These are phyloP conservation scores for Philhelius pedissequus DNA, from an alignment of 2,888 invertebrate species.

Conservation along the genomic window DNA sequence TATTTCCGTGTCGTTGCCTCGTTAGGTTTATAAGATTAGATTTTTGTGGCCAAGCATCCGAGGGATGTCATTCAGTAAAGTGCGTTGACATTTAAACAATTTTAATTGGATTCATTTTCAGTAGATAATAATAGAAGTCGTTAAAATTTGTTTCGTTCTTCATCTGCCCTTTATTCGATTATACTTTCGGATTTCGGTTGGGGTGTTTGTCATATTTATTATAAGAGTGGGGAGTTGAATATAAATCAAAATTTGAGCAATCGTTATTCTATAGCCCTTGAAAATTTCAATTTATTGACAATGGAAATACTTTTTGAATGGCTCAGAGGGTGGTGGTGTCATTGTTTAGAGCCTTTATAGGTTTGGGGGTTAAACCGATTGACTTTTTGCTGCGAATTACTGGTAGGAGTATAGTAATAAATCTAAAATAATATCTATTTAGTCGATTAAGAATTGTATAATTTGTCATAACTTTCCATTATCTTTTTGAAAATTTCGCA, in stretches of 20 bases:
- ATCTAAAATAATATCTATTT: conserved; percentile 45
- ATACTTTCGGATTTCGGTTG: not conserved
- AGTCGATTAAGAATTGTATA: conserved; percentile 29
- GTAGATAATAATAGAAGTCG: conserved; percentile 44
- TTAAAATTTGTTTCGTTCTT: conserved; percentile 43
- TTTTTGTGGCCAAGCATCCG: conserved; percentile 20
- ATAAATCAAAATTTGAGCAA: conserved; percentile 55
- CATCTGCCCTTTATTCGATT: conserved; percentile 4
- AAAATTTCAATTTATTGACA: conserved; percentile 36
- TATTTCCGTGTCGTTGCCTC: conserved; percentile 9
- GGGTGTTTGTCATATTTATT: not conserved
- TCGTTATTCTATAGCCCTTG: conserved; percentile 18
- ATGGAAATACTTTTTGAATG: conserved; percentile 4
- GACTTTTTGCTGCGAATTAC: conserved; percentile 15
- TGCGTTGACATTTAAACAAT: conserved; percentile 38
- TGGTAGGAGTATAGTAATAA: conserved; percentile 24
- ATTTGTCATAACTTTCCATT: conserved; percentile 10
- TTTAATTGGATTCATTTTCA: conserved; percentile 53
- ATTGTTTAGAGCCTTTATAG: not conserved
- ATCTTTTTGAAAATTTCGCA: conserved; percentile 1
- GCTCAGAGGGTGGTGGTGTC: not conserved
- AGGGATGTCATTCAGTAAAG: not conserved
- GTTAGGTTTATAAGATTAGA: conserved; percentile 30
- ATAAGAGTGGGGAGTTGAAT: not conserved
- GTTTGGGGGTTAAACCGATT: conserved; percentile 14